Evolutionary conservation across 2,797 vertebrate species (phyloP).

Genomic region (Avahi laniger): DNA sequence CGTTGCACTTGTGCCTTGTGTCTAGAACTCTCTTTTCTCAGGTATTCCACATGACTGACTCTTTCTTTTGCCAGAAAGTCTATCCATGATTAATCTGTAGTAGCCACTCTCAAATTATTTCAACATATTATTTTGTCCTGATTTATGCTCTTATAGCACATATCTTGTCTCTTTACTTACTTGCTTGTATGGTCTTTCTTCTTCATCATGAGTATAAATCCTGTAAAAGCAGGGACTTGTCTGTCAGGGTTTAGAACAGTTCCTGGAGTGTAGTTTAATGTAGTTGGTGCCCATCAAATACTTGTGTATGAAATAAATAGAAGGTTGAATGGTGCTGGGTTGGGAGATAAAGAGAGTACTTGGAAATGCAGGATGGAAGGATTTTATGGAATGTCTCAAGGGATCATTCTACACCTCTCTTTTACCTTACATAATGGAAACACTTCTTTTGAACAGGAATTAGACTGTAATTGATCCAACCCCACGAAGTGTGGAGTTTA

Average conservation of each 20-base stretch:
- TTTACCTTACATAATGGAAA: background rate
- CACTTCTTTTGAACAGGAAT: background rate
- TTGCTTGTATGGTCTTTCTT: background rate
- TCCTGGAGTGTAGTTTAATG: background rate
- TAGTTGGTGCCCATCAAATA: background rate
- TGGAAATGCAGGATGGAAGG: background rate
- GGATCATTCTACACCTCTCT: background rate
- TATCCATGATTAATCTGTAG: background rate
- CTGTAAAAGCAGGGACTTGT: background rate
- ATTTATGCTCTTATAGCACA: background rate
- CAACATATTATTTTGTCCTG: background rate
- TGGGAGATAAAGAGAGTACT: background rate
- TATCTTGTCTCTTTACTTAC: background rate
- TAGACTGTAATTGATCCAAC: background rate
- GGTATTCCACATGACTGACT: background rate
- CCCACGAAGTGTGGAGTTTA: background rate
- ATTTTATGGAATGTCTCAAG: background rate
- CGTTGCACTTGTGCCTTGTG: background rate
- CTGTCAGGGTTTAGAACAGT: background rate
- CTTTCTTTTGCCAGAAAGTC: background rate
- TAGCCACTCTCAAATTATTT: background rate
- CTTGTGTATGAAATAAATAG: background rate
- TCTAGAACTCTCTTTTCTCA: background rate
- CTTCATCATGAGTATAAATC: background rate
- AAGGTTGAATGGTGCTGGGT: background rate